A percentile compares a stretch with the other conserved stretches of the same genome.
These are phyloP conservation scores for Arenaria interpres DNA, from an alignment of 2,113 vertebrate genomes.

Conservation along the genomic window DNA sequence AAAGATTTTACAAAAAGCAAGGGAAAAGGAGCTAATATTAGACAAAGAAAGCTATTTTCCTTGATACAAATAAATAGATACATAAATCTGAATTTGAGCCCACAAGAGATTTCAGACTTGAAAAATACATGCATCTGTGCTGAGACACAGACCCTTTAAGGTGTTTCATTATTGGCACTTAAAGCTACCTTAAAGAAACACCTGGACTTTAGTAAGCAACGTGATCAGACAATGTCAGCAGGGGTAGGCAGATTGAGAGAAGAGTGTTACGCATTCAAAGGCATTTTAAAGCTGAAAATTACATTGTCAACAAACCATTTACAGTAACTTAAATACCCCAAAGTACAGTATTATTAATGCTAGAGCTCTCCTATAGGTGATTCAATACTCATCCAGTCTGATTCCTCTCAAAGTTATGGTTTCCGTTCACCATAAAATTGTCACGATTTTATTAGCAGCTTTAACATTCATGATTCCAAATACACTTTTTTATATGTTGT, in stretches of 20 bases:
- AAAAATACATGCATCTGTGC: slow-evolving; percentile 35
- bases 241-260: not conserved
- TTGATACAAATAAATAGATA: slow-evolving; percentile 5
- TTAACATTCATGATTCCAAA: slow-evolving; percentile 1
- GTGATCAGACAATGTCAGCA: slow-evolving; percentile 33
- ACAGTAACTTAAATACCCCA: not conserved
- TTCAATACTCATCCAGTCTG: not conserved
- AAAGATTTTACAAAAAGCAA: slow-evolving; percentile 37
- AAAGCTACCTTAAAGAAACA: slow-evolving; percentile 52
- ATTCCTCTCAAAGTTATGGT: not conserved
- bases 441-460: not conserved
- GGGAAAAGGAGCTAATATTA: slow-evolving; percentile 25
- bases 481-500: not conserved
- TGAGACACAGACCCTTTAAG: not conserved
- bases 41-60: slow-evolving; percentile 46
- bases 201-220: slow-evolving; percentile 29
- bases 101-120: slow-evolving; percentile 40
- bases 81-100: slow-evolving; percentile 15
- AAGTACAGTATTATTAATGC: slow-evolving; percentile 9
- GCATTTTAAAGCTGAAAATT: slow-evolving; percentile 41
- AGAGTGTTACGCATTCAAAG: slow-evolving; percentile 21
- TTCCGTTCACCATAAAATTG: not conserved
- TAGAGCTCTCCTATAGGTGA: not conserved
- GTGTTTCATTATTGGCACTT: slow-evolving; percentile 49
- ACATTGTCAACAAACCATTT: slow-evolving; percentile 31